phyloP scores from a whole-genome alignment of 2,797 vertebrate species.

The Myotis findleyi region DNA sequence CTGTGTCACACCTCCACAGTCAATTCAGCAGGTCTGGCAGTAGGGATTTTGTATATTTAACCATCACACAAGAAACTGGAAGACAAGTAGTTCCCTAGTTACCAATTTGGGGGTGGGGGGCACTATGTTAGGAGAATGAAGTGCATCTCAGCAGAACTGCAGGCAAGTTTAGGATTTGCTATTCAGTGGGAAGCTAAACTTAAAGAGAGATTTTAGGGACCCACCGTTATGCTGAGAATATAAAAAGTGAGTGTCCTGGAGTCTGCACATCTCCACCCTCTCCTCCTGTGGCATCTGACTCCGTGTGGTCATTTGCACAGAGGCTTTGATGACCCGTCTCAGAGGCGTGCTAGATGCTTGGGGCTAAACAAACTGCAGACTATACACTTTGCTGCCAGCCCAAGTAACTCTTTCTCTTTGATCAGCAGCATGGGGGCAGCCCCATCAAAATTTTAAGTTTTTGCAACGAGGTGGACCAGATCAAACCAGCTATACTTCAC shows the following conservation, averaged over 20 bases:
- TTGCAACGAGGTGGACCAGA: constrained; percentile 33
- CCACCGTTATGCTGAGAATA: background rate
- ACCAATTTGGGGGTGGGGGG: background rate
- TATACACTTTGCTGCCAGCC: background rate
- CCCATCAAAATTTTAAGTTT: constrained; percentile 57
- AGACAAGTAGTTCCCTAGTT: background rate
- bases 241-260: background rate
- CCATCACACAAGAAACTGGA: background rate
- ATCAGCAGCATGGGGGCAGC: background rate
- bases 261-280: background rate
- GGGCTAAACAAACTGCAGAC: constrained; percentile 20
- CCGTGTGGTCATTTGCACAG: background rate
- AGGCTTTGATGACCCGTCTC: constrained; percentile 38
- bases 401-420: constrained; percentile 42
- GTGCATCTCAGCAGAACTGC: background rate
- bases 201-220: background rate
- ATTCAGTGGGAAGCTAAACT: background rate
- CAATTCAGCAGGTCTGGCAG: background rate
- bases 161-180: background rate
- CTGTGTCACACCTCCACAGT: background rate
- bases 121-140: constrained; percentile 2
- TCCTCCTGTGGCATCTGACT: background rate
- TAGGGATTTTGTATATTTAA: background rate
- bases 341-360: background rate
- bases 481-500: constrained; percentile 35